These are phyloP conservation scores for Laticauda laticaudata DNA, from an alignment of 2,113 vertebrate genomes.

Conservation along the genomic window DNA sequence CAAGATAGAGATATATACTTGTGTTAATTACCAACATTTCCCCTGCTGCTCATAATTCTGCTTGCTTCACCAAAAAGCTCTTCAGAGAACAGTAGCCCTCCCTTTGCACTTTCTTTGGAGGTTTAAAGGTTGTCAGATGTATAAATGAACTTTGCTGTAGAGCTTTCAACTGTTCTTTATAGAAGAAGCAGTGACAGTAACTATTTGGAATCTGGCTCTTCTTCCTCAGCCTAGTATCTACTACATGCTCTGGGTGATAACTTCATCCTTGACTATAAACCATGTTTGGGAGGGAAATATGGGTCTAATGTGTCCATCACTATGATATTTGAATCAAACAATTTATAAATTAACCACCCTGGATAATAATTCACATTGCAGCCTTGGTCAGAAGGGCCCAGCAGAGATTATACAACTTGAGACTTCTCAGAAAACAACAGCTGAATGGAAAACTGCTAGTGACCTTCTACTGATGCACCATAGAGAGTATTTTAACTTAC, in stretches of 20 bases:
- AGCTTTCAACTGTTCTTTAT: slow-evolving; percentile 57
- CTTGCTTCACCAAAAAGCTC: slow-evolving; percentile 53
- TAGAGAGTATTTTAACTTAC: too few species aligned
- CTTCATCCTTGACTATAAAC: background rate
- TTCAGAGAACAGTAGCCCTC: slow-evolving; percentile 57
- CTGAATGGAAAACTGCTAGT: too few species aligned
- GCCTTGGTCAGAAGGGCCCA: too few species aligned
- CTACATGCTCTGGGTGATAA: background rate
- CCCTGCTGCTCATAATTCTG: slow-evolving; percentile 65
- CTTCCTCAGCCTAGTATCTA: background rate
- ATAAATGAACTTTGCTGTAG: slow-evolving; percentile 54
- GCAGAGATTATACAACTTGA: too few species aligned
- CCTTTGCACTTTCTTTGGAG: slow-evolving; percentile 52
- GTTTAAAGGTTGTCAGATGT: slow-evolving; percentile 61
- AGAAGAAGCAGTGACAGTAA: slow-evolving; percentile 16
- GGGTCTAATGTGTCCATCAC: background rate
- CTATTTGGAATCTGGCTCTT: slow-evolving; percentile 27
- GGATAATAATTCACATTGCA: background rate
- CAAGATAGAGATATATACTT: slow-evolving; percentile 64
- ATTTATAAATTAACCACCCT: background rate
- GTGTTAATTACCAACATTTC: slow-evolving; percentile 69
- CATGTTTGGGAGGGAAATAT: background rate
- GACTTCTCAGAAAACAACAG: too few species aligned
- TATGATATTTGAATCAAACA: background rate
- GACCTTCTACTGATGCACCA: too few species aligned